A percentile compares a stretch with the other conserved stretches of the same genome.
phyloP scores from a whole-genome alignment of 53 echinoderm and acorn worm genomes.

The Temnopleurus reevesii region DNA sequence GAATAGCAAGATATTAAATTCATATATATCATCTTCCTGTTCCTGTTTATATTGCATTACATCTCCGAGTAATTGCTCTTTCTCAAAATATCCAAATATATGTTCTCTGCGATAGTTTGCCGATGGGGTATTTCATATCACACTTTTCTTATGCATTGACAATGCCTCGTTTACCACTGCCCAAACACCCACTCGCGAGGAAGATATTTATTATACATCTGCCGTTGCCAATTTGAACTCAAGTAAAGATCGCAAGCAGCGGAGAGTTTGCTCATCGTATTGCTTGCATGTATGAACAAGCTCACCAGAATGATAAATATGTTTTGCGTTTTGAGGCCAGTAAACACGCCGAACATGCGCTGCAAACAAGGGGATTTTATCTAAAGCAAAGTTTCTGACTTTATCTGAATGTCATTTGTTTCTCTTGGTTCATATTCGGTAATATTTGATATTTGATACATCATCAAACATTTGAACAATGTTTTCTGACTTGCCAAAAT shows the following conservation, averaged over 20 bases:
- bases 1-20: no score
- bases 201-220: constrained; percentile 25
- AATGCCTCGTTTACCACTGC: neutral
- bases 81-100: neutral
- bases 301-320: neutral
- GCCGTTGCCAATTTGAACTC: neutral
- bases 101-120: neutral
- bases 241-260: neutral
- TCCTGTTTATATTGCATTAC: no score
- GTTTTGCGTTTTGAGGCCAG: neutral
- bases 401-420: no score
- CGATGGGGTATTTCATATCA: neutral
- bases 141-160: constrained; percentile 31
- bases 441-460: no score
- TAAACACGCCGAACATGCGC: neutral
- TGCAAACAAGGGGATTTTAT: neutral
- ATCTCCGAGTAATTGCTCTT: no score
- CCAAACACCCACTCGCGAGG: neutral
- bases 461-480: no score
- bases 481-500: no score
- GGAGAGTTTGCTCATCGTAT: neutral
- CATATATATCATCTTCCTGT: no score
- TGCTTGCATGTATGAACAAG: neutral
- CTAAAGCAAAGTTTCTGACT: neutral
- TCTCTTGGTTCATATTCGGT: no score